A percentile compares a stretch with the other conserved stretches of the same genome.
These are phyloP conservation scores for Sebastes paucispinis DNA, from an alignment of 2,797 vertebrate genomes.

Conservation along the genomic window DNA sequence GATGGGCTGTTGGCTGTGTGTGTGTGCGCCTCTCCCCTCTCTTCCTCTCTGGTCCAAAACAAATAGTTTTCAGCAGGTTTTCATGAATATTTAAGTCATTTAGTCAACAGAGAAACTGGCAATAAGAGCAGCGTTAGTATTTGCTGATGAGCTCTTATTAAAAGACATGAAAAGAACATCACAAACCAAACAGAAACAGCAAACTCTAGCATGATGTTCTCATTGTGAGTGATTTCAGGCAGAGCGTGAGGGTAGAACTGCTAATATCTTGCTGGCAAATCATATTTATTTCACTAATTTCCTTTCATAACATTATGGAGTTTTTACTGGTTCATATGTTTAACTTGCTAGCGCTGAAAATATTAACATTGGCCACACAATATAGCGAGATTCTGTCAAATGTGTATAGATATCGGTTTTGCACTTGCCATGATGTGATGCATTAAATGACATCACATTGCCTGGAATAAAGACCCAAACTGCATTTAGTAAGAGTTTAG, in stretches of 20 bases:
- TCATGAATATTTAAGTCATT: conserved; percentile 55
- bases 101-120: conserved; percentile 5
- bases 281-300: conserved; percentile 13
- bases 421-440: not conserved
- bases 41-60: not conserved
- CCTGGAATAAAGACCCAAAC: not conserved
- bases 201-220: not conserved
- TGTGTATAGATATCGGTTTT: not conserved
- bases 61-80: conserved; percentile 46
- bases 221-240: conserved; percentile 17
- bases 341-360: not conserved
- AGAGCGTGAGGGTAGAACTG: conserved; percentile 12
- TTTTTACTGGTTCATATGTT: not conserved
- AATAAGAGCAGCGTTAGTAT: not conserved
- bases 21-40: not conserved
- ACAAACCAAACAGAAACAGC: conserved; percentile 3
- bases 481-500: not conserved
- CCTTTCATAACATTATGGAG: not conserved
- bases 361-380: not conserved
- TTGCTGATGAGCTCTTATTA: conserved; percentile 3
- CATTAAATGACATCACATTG: not conserved
- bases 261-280: conserved; percentile 9
- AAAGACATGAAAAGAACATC: conserved; percentile 3
- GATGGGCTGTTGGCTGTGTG: not conserved
- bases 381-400: not conserved